A percentile compares a stretch with the other conserved stretches of the same genome.
These are phyloP conservation scores for Alviniconcha strummeri DNA, from an alignment of 2,888 invertebrate genomes.

Conservation along the genomic window DNA sequence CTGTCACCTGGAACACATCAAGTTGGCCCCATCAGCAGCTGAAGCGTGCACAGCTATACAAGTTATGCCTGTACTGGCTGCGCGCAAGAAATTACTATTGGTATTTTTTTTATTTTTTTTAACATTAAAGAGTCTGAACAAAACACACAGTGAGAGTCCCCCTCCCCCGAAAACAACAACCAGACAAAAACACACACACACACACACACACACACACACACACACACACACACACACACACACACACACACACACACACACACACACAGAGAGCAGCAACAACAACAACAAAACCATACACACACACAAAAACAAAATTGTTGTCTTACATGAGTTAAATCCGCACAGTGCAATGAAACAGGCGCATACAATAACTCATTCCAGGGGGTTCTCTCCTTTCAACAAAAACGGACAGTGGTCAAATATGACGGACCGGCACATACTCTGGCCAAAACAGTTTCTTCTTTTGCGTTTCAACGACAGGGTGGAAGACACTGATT, in stretches of 20 bases:
- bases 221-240: background rate
- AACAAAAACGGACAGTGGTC: no score
- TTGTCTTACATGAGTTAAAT: no score
- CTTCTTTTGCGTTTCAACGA: no score
- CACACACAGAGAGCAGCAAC: no score
- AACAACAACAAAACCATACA: background rate
- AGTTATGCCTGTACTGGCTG: no score
- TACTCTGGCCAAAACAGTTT: no score
- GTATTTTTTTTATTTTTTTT: background rate
- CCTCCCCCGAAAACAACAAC: background rate
- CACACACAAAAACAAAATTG: background rate
- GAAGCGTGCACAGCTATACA: no score
- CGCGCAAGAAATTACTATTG: background rate
- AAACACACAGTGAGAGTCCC: background rate
- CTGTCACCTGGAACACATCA: slow-evolving; percentile 82
- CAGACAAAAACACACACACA: background rate
- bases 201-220: slow-evolving; percentile 4
- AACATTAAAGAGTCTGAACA: background rate
- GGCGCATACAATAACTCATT: no score
- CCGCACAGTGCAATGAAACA: no score
- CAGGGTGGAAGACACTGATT: no score
- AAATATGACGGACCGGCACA: no score
- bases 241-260: background rate
- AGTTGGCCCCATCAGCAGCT: background rate
- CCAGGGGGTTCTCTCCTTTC: no score